Evolutionary conservation across 2,797 vertebrate genomes (phyloP), one percentile per base, ranked within the genome.

Genomic region (Rhynchotus rufescens): DNA sequence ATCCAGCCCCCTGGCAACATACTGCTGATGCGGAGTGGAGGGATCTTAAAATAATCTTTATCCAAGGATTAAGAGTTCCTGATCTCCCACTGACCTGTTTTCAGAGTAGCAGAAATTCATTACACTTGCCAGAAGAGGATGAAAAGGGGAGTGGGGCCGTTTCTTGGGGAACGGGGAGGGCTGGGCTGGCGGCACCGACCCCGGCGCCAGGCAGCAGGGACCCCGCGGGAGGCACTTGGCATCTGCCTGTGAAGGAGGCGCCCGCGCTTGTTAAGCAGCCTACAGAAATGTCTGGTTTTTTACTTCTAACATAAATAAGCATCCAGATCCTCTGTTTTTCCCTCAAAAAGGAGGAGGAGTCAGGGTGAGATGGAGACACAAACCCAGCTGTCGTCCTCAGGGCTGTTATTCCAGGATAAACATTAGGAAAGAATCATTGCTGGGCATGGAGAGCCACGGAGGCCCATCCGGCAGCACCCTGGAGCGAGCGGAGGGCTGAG

Each of bases 31-130:
- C 87, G 65, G 86, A 0, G 0, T 66, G 62, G 75, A 90, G 84
- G 86, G 94, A 97, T 95, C 96, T 96, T 96, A 92, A 94, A 92
- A 94, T 96, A 96, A 95, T 96, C 95, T 95, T 97, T 96, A 97
- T 96, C 96, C 93, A 76, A 36, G 92, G 95, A 97, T 97, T 97
- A 96, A 62, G 94, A 92, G 72, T 95, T 94, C 93, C 91, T 95
- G 85, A 96, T 95, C 92, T 94, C 95, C 76, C 86, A 89, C 69
- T 96, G 97, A 97, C 96, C 96, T 94, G 88, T 94, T 97, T 97
- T 93, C 73, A 77, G 81, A 79, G 90, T 86, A 91, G 95, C 93
- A 91, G 79, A 92, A 93, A 94, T 83, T 88, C 82, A 72, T 72
- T 75, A 91, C 80, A 79, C 84, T 90, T 92, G 72, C 23, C 57